phyloP scores from a whole-genome alignment of 2,888 invertebrate species.

The Lithophane ornitopus region DNA sequence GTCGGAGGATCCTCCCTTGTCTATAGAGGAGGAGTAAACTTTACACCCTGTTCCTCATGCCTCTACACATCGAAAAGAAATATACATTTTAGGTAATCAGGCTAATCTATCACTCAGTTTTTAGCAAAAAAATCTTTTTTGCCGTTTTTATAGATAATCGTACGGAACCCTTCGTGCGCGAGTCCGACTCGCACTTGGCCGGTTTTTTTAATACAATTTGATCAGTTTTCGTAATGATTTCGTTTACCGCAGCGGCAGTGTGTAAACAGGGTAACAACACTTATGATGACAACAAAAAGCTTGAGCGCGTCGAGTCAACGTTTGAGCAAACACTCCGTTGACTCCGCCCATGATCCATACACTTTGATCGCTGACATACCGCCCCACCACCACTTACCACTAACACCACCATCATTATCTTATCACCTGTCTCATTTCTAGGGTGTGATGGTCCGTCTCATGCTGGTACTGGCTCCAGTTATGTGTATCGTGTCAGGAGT shows the following conservation, averaged over 20 bases:
- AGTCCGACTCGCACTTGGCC: too few species aligned
- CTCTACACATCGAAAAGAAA: too few species aligned
- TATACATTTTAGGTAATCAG: background rate
- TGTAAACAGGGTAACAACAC: background rate
- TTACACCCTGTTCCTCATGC: too few species aligned
- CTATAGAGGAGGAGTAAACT: too few species aligned
- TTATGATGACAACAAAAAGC: conserved; percentile 82
- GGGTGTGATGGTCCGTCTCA: conserved; percentile 99
- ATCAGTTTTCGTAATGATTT: too few species aligned
- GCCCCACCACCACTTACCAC: background rate
- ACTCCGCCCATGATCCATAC: conserved; percentile 89
- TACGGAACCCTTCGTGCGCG: too few species aligned
- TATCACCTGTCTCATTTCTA: conserved; percentile 76
- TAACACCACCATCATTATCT: conserved; percentile 24
- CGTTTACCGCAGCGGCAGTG: too few species aligned
- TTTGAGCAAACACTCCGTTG: conserved; percentile 79
- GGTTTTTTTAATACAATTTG: too few species aligned
- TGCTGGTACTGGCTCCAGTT: conserved; percentile 99
- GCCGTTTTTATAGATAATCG: too few species aligned
- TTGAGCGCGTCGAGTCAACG: conserved; percentile 84
- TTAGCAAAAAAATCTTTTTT: too few species aligned
- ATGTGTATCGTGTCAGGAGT: conserved; percentile 99
- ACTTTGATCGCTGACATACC: conserved; percentile 92
- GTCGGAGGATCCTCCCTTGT: too few species aligned
- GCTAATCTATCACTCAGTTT: too few species aligned